Conservation (phyloP, 2,888 invertebrate genomes). For the Stomorhina lunata region DNA sequence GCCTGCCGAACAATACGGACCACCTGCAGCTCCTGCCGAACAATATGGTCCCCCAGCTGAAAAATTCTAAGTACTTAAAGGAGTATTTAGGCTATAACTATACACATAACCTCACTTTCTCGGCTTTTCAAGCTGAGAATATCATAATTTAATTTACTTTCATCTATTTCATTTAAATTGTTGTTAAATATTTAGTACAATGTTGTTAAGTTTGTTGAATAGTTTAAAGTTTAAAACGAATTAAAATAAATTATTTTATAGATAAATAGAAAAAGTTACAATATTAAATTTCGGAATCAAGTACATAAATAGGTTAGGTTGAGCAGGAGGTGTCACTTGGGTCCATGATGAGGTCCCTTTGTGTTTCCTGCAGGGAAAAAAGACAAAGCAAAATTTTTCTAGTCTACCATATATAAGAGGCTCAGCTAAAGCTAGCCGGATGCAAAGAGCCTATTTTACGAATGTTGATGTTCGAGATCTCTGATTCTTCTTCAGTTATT, state of each 20-base stretch:
- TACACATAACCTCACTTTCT: not conserved
- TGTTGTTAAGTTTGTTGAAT: slow-evolving; percentile 58
- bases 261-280: slow-evolving; percentile 13
- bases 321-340: too few relatives aligned
- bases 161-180: slow-evolving; percentile 7
- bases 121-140: not conserved
- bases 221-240: slow-evolving; percentile 45
- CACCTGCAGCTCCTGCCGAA: slow-evolving; percentile 74
- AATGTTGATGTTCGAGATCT: too few relatives aligned
- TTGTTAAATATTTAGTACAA: slow-evolving; percentile 56
- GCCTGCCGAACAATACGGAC: slow-evolving; percentile 77
- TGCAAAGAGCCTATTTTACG: too few relatives aligned
- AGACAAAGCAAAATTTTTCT: too few relatives aligned
- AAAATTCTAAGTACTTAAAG: slow-evolving; percentile 71
- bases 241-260: slow-evolving; percentile 55
- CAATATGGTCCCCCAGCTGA: slow-evolving; percentile 77
- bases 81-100: not conserved
- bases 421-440: too few relatives aligned
- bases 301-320: too few relatives aligned
- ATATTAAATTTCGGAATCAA: too few relatives aligned
- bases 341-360: too few relatives aligned
- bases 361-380: too few relatives aligned
- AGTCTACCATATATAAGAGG: too few relatives aligned
- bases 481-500: too few relatives aligned
- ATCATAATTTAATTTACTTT: slow-evolving; percentile 40